Percentiles rank a stretch among this genome's conserved stretches.
Evolutionary conservation across 2,888 invertebrate genomes (phyloP).

Genomic region (Clivina fossor): DNA sequence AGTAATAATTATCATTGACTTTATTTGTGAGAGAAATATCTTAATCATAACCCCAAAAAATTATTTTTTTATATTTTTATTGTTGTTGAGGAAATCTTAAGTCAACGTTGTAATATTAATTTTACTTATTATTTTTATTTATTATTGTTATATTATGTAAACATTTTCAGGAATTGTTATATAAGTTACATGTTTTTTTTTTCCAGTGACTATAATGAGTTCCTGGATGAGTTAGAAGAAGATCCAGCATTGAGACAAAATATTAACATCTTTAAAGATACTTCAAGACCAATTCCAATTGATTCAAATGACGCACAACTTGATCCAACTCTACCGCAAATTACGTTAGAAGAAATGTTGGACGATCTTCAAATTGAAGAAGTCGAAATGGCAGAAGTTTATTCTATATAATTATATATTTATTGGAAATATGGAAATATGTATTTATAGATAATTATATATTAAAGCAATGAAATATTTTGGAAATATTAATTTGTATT

Average conservation of each 20-base stretch:
- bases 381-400: conserved; percentile 68
- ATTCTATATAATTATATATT: conserved; percentile 5
- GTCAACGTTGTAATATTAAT: too few relatives aligned
- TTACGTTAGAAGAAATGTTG: conserved; percentile 90
- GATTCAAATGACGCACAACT: conserved; percentile 60
- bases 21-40: too few relatives aligned
- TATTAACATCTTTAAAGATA: conserved; percentile 87
- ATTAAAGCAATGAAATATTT: conserved; percentile 9
- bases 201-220: conserved; percentile 88
- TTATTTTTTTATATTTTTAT: too few relatives aligned
- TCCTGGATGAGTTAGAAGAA: conserved; percentile 96
- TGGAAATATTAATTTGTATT: too few relatives aligned
- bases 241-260: conserved; percentile 86
- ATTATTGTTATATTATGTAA: too few relatives aligned
- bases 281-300: conserved; percentile 56
- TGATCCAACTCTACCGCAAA: conserved; percentile 68
- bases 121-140: too few relatives aligned
- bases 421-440: too few relatives aligned
- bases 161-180: neutral
- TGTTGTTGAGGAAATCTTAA: too few relatives aligned
- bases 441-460: conserved; percentile 14
- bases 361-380: conserved; percentile 85
- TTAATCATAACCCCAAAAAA: too few relatives aligned
- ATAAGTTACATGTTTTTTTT: conserved; percentile 25
- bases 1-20: neutral